A percentile compares a stretch with the other conserved stretches of the same genome.
Conservation (phyloP, 2,113 vertebrate genomes). For the Gorsachius goisagi region DNA sequence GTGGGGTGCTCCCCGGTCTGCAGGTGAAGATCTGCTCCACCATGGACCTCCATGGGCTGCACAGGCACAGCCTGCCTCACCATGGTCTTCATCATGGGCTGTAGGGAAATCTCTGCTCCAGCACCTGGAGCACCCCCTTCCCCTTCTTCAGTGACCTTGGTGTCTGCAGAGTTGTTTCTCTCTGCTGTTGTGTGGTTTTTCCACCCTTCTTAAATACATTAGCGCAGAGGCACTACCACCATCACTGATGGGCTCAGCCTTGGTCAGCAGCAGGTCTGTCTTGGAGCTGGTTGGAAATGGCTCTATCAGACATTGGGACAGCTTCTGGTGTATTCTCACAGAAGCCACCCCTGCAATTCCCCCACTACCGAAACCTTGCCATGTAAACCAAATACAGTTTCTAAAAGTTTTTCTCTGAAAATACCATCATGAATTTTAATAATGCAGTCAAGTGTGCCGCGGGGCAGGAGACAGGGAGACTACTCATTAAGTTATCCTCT, state of each 20-base stretch:
- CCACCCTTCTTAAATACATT: background rate
- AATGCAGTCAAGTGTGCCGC: fast-evolving
- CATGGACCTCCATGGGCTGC: background rate
- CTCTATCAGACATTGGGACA: background rate
- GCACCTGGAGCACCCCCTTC: background rate
- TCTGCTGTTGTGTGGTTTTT: background rate
- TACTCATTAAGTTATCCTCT: background rate
- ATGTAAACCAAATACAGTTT: background rate
- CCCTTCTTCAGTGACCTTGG: background rate
- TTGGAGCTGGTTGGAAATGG: background rate
- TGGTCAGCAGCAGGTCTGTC: fast-evolving
- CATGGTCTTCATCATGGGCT: fast-evolving
- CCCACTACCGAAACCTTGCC: background rate
- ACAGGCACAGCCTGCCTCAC: background rate
- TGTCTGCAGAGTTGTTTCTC: background rate
- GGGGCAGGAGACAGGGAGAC: background rate
- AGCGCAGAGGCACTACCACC: background rate
- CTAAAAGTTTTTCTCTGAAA: background rate
- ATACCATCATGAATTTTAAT: background rate
- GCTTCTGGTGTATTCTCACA: background rate
- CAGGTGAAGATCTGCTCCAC: background rate
- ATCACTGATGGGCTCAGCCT: fast-evolving
- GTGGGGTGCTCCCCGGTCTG: fast-evolving
- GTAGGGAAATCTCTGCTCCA: background rate
- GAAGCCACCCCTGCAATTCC: background rate